These are phyloP conservation scores for Asarcornis scutulata DNA, from an alignment of 2,113 vertebrate genomes.

Conservation along the genomic window DNA sequence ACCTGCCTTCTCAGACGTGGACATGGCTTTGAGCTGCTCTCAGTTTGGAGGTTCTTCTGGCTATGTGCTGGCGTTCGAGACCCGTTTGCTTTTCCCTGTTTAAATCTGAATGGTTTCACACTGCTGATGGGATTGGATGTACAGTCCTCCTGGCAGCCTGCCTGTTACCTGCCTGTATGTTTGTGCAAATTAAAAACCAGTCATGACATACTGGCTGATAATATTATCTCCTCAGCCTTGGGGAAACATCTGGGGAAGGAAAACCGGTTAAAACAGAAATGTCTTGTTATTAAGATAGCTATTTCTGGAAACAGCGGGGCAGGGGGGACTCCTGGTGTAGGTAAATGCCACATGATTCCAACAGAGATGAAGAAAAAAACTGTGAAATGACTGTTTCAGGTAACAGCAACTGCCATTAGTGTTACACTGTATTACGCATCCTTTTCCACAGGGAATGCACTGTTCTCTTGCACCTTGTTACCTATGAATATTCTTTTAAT, in stretches of 20 bases:
- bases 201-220: background rate
- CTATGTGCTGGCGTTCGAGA: background rate
- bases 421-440: background rate
- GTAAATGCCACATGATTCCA: background rate
- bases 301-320: background rate
- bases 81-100: background rate
- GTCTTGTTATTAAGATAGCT: background rate
- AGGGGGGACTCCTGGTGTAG: background rate
- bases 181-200: background rate
- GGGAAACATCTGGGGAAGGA: background rate
- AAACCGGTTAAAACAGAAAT: background rate
- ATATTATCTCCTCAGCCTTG: background rate
- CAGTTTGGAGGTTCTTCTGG: background rate
- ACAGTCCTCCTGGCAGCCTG: background rate
- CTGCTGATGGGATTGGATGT: background rate
- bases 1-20: background rate
- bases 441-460: background rate
- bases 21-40: accelerated
- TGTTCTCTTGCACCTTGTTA: background rate
- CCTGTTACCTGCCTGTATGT: background rate
- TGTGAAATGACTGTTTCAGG: background rate
- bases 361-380: background rate
- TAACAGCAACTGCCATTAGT: background rate
- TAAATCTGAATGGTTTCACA: background rate
- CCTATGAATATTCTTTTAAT: background rate